A percentile compares a stretch with the other conserved stretches of the same genome.
phyloP scores from a whole-genome alignment of 2,888 invertebrate genomes.

The Eremobia ochroleuca region DNA sequence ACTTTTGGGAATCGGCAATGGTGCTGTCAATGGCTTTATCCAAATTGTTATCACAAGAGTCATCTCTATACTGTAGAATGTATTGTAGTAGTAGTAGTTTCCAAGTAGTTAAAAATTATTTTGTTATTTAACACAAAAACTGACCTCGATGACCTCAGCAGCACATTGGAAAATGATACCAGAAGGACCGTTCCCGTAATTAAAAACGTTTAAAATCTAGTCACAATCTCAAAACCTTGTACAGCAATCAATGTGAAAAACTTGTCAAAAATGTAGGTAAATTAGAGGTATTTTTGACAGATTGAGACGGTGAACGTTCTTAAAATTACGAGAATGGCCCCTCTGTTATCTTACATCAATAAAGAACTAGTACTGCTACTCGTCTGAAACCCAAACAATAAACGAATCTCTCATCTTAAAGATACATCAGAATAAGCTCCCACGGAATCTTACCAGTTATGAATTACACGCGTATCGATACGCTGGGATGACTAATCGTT shows the following conservation, averaged over 20 bases:
- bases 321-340: too few species aligned
- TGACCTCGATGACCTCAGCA: too few species aligned
- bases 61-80: background rate
- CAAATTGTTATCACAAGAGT: background rate
- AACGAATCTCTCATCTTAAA: background rate
- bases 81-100: background rate
- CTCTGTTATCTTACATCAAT: background rate
- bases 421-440: constrained; percentile 54
- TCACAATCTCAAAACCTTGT: too few species aligned
- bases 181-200: too few species aligned
- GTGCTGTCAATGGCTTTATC: background rate
- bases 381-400: background rate
- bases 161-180: too few species aligned
- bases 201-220: too few species aligned
- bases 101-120: background rate
- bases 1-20: background rate
- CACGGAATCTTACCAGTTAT: constrained; percentile 64
- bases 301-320: too few species aligned
- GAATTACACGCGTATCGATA: constrained; percentile 73
- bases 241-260: too few species aligned
- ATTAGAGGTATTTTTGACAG: too few species aligned
- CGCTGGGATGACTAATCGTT: constrained; percentile 80
- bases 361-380: background rate
- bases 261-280: too few species aligned
- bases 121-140: too few species aligned